A percentile compares a stretch with the other conserved stretches of the same genome.
These are phyloP conservation scores for Sicus ferrugineus DNA, from an alignment of 2,888 invertebrate species.

Conservation along the genomic window DNA sequence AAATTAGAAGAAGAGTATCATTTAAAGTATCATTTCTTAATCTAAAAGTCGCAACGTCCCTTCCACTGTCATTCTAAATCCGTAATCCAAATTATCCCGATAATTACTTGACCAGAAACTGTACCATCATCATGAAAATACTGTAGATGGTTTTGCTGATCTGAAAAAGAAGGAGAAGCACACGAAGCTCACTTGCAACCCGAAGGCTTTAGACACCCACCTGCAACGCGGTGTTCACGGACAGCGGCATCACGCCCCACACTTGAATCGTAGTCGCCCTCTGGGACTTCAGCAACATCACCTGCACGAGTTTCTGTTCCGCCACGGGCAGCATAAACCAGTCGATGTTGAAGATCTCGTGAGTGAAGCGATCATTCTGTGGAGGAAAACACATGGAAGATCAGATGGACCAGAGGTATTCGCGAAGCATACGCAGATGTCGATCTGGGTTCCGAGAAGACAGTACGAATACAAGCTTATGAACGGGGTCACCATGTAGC, in stretches of 20 bases:
- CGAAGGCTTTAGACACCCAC: constrained; percentile 22
- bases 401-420: not conserved
- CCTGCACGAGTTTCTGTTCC: constrained; percentile 40
- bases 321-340: constrained; percentile 41
- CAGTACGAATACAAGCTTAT: constrained; percentile 48
- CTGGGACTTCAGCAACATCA: constrained; percentile 43
- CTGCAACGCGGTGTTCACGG: constrained; percentile 42
- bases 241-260: constrained; percentile 42
- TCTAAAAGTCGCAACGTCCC: too few species aligned
- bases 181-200: not conserved
- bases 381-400: not conserved
- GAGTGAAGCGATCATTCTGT: constrained; percentile 43
- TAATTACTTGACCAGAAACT: constrained; percentile 19
- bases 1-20: too few species aligned
- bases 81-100: too few species aligned
- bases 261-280: constrained; percentile 38
- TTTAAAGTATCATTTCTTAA: too few species aligned
- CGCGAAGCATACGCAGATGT: constrained; percentile 43
- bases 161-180: constrained; percentile 14
- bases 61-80: too few species aligned
- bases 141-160: constrained; percentile 36
- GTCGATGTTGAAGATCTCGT: constrained; percentile 42
- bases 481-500: constrained; percentile 41
- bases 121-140: constrained; percentile 37
- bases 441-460: constrained; percentile 48